Evolutionary conservation across 2,797 vertebrate species (phyloP).

Genomic region (Sarcoramphus papa): DNA sequence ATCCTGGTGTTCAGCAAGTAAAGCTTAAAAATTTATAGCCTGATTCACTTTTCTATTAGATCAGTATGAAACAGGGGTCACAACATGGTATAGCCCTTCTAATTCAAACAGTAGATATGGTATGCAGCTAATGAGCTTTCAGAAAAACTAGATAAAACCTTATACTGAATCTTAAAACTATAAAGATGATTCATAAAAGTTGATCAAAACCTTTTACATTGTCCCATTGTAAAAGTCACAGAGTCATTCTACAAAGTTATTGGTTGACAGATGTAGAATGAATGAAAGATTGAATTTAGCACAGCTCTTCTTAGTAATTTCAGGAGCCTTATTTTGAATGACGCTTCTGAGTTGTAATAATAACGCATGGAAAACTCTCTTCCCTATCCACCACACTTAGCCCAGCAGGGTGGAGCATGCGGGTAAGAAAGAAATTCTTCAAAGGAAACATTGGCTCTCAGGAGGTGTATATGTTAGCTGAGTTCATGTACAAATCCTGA

Average conservation of each 20-base stretch:
- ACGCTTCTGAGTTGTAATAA: neutral
- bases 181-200: neutral
- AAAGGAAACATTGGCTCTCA: slow-evolving; percentile 32
- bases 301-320: neutral
- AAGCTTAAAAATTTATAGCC: slow-evolving; percentile 19
- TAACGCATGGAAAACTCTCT: neutral
- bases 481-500: slow-evolving; percentile 43
- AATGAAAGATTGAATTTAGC: neutral
- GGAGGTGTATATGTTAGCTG: slow-evolving; percentile 5
- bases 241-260: neutral
- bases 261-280: neutral
- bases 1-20: neutral
- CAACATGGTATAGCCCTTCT: neutral
- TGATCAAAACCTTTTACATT: neutral
- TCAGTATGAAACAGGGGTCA: neutral
- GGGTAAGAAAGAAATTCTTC: slow-evolving; percentile 51
- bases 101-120: neutral
- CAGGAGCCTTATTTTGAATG: neutral
- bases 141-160: neutral
- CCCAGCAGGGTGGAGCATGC: neutral
- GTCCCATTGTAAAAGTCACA: neutral
- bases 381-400: neutral
- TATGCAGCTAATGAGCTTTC: neutral
- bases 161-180: neutral
- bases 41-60: slow-evolving; percentile 10